phyloP scores from a whole-genome alignment of 2,888 invertebrate genomes.

The Apamea monoglypha region DNA sequence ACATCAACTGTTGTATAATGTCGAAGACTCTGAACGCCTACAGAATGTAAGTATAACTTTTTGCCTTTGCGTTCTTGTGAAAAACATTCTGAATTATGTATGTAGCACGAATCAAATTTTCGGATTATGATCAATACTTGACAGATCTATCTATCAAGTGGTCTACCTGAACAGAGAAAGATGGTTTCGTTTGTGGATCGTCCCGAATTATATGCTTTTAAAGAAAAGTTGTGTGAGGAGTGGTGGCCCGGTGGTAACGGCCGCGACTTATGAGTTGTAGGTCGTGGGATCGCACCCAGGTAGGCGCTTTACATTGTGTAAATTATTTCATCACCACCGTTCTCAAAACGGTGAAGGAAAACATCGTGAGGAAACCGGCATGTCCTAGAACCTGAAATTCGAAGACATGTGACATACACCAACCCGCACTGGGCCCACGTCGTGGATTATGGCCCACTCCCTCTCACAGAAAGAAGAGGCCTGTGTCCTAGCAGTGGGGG shows the following conservation, averaged over 20 bases:
- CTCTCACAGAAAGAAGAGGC: neutral
- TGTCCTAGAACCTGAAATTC: neutral
- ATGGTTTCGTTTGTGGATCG: neutral
- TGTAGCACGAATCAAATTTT: neutral
- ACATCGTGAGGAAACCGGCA: neutral
- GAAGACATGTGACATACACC: neutral
- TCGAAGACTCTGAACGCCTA: conserved; percentile 97
- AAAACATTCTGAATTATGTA: conserved; percentile 1
- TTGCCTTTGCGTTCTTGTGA: conserved; percentile 25
- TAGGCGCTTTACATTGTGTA: neutral
- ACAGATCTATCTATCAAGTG: neutral
- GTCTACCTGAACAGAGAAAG: neutral
- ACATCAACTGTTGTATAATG: conserved; percentile 89
- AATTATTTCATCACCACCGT: neutral
- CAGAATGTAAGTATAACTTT: conserved; percentile 94
- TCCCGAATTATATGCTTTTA: neutral
- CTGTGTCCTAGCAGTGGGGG: neutral
- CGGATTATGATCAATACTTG: neutral
- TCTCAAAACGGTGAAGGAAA: neutral
- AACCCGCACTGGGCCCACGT: neutral
- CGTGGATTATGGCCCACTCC: neutral
- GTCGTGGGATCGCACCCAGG: neutral
- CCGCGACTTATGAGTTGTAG: neutral
- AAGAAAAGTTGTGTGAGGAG: neutral
- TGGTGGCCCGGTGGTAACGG: neutral